Percentiles rank a stretch among this genome's conserved stretches.
Conservation (phyloP, 2,888 invertebrate genomes). For the Harmothoe impar region DNA sequence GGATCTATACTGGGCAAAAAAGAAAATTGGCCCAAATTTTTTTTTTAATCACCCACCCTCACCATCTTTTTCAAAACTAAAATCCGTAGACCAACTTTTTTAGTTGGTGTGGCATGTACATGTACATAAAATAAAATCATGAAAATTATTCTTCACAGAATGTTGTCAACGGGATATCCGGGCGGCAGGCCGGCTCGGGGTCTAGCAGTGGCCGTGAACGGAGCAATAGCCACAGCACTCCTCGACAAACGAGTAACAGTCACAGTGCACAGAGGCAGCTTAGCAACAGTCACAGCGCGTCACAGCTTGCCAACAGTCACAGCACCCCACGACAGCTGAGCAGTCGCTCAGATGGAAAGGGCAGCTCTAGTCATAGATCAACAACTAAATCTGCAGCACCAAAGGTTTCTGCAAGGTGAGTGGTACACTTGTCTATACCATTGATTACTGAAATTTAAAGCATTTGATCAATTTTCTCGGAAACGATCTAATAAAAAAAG, state of each 20-base stretch:
- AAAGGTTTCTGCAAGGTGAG: neutral
- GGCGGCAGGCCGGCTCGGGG: conserved; percentile 2
- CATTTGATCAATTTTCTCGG: too few relatives aligned
- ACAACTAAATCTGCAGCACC: neutral
- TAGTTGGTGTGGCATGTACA: too few relatives aligned
- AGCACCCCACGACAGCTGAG: conserved; percentile 16
- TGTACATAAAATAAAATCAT: too few relatives aligned
- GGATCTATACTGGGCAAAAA: too few relatives aligned
- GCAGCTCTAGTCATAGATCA: neutral
- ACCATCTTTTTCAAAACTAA: too few relatives aligned
- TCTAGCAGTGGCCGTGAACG: conserved; percentile 23
- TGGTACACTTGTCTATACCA: too few relatives aligned
- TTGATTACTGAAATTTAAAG: too few relatives aligned
- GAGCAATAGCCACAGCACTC: conserved; percentile 44
- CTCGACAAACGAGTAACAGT: neutral
- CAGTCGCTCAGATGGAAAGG: conserved; percentile 27
- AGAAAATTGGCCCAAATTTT: too few relatives aligned
- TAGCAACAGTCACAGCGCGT: neutral
- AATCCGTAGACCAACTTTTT: too few relatives aligned
- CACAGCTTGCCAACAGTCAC: neutral
- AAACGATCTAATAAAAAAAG: too few relatives aligned
- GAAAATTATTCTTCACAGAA: too few relatives aligned
- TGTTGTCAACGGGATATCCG: conserved; percentile 33
- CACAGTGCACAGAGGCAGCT: neutral
- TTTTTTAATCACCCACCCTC: too few relatives aligned